phyloP scores from a whole-genome alignment of 2,113 vertebrate species.

The Salvelinus namaycush region DNA sequence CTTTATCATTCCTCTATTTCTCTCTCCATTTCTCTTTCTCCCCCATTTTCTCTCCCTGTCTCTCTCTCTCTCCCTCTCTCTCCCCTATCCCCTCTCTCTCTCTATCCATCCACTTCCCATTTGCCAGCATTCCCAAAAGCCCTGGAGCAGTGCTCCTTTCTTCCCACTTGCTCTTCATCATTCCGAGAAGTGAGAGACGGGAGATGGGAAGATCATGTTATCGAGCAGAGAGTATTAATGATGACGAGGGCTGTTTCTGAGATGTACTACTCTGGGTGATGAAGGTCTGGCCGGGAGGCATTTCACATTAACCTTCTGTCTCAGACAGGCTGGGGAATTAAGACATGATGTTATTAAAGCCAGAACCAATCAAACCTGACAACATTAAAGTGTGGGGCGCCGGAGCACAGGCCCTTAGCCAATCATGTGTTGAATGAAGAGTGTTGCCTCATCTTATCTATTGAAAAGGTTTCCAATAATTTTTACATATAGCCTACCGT shows the following conservation, averaged over 20 bases:
- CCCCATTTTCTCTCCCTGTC: neutral
- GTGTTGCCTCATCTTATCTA: neutral
- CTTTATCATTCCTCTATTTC: neutral
- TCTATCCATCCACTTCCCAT: neutral
- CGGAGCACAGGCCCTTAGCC: neutral
- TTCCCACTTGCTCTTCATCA: neutral
- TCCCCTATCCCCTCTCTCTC: neutral
- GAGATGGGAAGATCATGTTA: neutral
- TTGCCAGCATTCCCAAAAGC: neutral
- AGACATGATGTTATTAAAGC: neutral
- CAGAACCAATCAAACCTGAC: neutral
- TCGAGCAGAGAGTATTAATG: neutral
- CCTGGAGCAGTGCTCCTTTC: neutral
- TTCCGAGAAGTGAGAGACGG: neutral
- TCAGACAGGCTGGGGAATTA: neutral
- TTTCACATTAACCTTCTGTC: neutral
- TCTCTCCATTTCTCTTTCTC: neutral
- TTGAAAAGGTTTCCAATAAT: neutral
- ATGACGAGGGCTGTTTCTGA: neutral
- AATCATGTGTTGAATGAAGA: neutral
- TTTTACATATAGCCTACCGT: too few species aligned
- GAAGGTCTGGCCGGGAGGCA: neutral
- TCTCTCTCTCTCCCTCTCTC: slow-evolving; percentile 17
- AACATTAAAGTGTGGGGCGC: neutral
- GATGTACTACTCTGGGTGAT: neutral